phyloP scores from a whole-genome alignment of 2,797 vertebrate species.

The Cottoperca gobio region DNA sequence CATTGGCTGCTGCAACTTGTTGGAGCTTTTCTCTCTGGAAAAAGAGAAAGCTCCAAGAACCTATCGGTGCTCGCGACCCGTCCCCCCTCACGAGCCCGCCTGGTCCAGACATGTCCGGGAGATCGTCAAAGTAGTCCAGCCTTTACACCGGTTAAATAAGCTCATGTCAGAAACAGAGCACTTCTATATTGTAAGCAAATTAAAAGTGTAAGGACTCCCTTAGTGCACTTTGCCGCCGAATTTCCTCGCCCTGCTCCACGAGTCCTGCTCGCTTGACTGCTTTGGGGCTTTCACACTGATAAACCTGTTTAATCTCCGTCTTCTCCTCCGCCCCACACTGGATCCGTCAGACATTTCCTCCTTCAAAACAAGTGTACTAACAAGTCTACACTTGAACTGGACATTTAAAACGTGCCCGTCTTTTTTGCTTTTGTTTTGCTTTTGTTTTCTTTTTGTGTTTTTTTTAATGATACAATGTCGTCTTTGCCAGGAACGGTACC shows the following conservation, averaged over 20 bases:
- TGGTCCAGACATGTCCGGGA: constrained; percentile 77
- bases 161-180: constrained; percentile 19
- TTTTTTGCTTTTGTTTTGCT: background rate
- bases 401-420: constrained; percentile 37
- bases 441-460: background rate
- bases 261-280: background rate
- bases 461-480: constrained; percentile 66
- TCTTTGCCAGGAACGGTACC: constrained; percentile 88
- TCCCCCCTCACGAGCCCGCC: constrained; percentile 67
- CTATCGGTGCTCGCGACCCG: constrained; percentile 81
- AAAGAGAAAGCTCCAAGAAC: constrained; percentile 86
- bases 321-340: constrained; percentile 18
- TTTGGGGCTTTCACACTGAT: constrained; percentile 35
- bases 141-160: constrained; percentile 40
- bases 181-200: constrained; percentile 3
- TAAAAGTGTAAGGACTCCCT: constrained; percentile 30
- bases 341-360: constrained; percentile 17
- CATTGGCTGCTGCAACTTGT: constrained; percentile 85
- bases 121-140: constrained; percentile 2
- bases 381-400: constrained; percentile 53
- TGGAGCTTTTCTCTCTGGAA: constrained; percentile 81
- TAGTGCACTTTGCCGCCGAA: background rate
- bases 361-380: constrained; percentile 34
- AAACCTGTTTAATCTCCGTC: constrained; percentile 18
- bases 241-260: constrained; percentile 16